Conservation (phyloP, 2,888 invertebrate species). For the Willowsia nigromaculata region DNA sequence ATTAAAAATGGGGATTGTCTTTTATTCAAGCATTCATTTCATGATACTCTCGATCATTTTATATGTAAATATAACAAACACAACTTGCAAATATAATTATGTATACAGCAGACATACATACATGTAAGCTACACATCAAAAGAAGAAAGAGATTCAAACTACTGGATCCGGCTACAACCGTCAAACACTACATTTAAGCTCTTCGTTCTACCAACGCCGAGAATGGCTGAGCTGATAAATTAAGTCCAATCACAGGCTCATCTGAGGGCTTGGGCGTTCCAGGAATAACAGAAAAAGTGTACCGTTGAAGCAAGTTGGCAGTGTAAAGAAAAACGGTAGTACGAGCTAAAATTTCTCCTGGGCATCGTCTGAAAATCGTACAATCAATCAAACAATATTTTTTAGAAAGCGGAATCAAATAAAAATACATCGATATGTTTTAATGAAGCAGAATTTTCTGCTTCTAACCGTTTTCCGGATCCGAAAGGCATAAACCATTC, state of each 20-base stretch:
- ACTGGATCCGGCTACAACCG: too few relatives aligned
- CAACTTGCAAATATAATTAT: too few relatives aligned
- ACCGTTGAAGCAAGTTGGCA: conserved; percentile 67
- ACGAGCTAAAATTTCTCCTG: conserved; percentile 71
- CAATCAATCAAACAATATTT: too few relatives aligned
- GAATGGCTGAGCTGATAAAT: conserved; percentile 64
- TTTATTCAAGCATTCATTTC: too few relatives aligned
- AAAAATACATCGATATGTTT: not conserved
- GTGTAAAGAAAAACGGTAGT: conserved; percentile 68
- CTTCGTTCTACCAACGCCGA: conserved; percentile 56
- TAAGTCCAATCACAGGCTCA: conserved; percentile 70
- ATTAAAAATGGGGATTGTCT: too few relatives aligned
- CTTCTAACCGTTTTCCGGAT: conserved; percentile 49
- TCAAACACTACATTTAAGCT: too few relatives aligned
- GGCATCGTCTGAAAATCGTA: conserved; percentile 69
- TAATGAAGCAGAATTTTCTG: not conserved
- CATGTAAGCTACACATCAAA: too few relatives aligned
- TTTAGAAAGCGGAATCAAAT: not conserved
- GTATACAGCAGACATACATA: too few relatives aligned
- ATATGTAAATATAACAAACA: not conserved
- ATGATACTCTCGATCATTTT: not conserved
- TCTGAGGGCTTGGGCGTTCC: conserved; percentile 53
- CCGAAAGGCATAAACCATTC: conserved; percentile 73
- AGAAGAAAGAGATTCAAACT: too few relatives aligned
- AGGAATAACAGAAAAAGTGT: conserved; percentile 51